Base-by-base conservation (phyloP, 2,113 vertebrate genomes). In the Chloropsis cyanopogon region DNA sequence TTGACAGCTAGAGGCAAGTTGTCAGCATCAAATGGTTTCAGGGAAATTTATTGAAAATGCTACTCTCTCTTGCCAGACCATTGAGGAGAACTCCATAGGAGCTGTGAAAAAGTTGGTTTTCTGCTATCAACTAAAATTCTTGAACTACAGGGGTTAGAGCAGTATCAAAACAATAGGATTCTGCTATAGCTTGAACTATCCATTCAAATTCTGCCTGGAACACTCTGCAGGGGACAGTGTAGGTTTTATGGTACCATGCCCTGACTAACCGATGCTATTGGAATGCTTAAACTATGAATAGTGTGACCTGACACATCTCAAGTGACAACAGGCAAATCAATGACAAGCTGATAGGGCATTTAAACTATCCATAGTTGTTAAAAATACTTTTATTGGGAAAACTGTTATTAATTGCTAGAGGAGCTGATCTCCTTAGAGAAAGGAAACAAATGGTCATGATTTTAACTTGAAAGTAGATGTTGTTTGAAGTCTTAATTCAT, bases 21-120 rank as follows among this genome's bases (percentile, higher is more conserved):
- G 91, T 95, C 35, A 83, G n/a, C 31, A 69, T n/a, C 60, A 87
- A 92, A 94, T 75, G 42, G 75, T 75, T 95, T 78, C 66, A 88
- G 37, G 31, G 81, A 83, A 56, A 86, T 56, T n/a, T 87, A 41
- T 47, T 80, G 83, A 93, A 93, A 92, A 78, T 71, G 3, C 14
- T 72, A 18, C 44, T 82, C 7, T 68, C 7, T 85, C 12, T 72
- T 91, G 21, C 42, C 23, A 79, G 60, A 75, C 24, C 37, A 61
- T 35, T 90, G 68, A 88, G 39, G 41, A 77, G 63, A 63, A 50
- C 86, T 88, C 82, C 77, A 57, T 53, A 35, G 66, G 63, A 93
- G 56, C 14, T 81, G 65, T 31, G 86, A 80, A 94, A 88, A 72
- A 94, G 42, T 24, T 81, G 25, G 21, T 44, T 65, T 87, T 37